phyloP scores from a whole-genome alignment of 2,888 invertebrate species.

The Aspidiotus destructor region DNA sequence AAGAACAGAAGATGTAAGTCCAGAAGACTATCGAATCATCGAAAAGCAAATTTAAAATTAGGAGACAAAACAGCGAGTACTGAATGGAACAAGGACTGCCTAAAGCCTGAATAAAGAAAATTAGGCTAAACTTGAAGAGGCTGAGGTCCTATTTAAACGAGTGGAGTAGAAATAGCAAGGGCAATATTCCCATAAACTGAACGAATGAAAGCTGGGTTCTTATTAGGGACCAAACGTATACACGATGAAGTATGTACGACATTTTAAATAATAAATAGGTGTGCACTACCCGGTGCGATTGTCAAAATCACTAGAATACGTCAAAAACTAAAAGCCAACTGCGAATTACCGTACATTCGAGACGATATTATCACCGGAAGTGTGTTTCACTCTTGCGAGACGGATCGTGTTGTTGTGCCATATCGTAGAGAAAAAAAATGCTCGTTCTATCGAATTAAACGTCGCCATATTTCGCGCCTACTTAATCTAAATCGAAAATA shows the following conservation, averaged over 20 bases:
- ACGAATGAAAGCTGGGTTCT: too few species aligned
- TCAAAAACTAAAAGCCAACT: slow-evolving; percentile 8
- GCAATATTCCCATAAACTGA: too few species aligned
- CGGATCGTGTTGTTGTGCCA: not conserved
- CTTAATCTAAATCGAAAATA: slow-evolving; percentile 28
- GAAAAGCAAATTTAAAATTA: too few species aligned
- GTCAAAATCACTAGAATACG: slow-evolving; percentile 8
- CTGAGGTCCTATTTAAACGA: too few species aligned
- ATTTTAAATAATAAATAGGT: slow-evolving; percentile 10
- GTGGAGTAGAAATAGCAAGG: too few species aligned
- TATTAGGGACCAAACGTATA: too few species aligned
- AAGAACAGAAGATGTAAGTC: too few species aligned
- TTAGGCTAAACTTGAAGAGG: too few species aligned
- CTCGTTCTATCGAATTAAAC: slow-evolving; percentile 1
- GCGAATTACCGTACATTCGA: not conserved
- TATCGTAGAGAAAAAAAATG: slow-evolving; percentile 3
- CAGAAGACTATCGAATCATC: too few species aligned
- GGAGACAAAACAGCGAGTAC: too few species aligned
- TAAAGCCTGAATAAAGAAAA: too few species aligned
- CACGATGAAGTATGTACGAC: not conserved
- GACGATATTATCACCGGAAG: slow-evolving; percentile 9
- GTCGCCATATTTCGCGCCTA: slow-evolving; percentile 17
- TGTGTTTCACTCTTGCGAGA: not conserved
- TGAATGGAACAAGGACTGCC: too few species aligned
- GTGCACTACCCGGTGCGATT: not conserved